Evolutionary conservation across 2,888 invertebrate species (phyloP).

Genomic region (Neuroscelio doddi): DNA sequence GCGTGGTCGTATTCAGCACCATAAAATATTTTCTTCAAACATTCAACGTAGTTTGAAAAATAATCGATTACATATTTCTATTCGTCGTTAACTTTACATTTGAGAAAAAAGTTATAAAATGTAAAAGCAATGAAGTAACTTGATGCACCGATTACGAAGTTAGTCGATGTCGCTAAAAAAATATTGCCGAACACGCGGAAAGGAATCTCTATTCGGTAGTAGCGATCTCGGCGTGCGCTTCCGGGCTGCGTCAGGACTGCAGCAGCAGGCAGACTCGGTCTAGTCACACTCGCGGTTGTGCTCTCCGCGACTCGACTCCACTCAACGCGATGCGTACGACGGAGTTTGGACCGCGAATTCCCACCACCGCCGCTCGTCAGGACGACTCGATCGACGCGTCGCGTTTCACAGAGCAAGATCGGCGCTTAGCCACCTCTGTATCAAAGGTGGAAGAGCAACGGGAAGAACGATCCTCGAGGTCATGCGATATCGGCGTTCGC

Average conservation of each 20-base stretch:
- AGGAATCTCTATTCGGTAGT: neutral
- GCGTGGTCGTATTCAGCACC: neutral
- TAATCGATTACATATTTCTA: no score
- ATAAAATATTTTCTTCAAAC: neutral
- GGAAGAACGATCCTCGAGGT: constrained; percentile 12
- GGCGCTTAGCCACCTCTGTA: constrained; percentile 18
- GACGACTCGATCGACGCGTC: constrained; percentile 17
- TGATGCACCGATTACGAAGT: neutral
- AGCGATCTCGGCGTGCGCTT: constrained; percentile 9
- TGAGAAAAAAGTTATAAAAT: no score
- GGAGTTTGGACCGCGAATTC: constrained; percentile 38
- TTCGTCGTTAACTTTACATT: no score
- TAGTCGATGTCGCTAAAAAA: no score
- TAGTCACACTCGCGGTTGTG: constrained; percentile 24
- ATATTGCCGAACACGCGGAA: no score
- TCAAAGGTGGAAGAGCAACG: constrained; percentile 13
- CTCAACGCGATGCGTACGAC: constrained; percentile 31
- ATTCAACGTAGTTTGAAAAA: no score
- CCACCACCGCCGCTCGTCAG: constrained; percentile 30
- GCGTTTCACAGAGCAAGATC: constrained; percentile 24
- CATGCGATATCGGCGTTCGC: constrained; percentile 1
- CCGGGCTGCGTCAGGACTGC: constrained; percentile 32
- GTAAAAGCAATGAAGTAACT: no score
- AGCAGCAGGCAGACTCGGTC: constrained; percentile 20
- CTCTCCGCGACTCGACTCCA: constrained; percentile 34